These are phyloP conservation scores for Noctua fimbriata DNA, from an alignment of 2,888 invertebrate genomes.

Conservation along the genomic window DNA sequence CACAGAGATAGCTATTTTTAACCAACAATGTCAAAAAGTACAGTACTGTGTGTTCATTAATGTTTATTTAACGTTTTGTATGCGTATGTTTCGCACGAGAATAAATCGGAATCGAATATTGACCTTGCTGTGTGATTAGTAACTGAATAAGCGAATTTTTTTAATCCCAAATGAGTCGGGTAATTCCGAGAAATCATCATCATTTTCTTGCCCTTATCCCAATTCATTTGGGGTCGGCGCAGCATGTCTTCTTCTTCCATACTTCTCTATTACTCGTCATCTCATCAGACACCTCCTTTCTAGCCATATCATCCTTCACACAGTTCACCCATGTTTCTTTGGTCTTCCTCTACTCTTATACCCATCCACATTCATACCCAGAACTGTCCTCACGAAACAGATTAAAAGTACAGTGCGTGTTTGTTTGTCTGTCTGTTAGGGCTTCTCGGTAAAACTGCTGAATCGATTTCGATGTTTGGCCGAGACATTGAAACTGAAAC, in stretches of 20 bases:
- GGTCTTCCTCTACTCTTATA: too few relatives aligned
- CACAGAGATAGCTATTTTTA: constrained; percentile 25
- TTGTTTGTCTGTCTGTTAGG: background rate
- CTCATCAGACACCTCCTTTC: too few relatives aligned
- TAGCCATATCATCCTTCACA: too few relatives aligned
- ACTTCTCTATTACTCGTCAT: too few relatives aligned
- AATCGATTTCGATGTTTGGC: too few relatives aligned
- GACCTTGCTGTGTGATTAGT: background rate
- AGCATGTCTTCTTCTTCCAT: too few relatives aligned
- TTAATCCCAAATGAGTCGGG: background rate
- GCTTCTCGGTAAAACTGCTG: background rate
- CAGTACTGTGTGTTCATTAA: constrained; percentile 5
- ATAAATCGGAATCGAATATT: constrained; percentile 9
- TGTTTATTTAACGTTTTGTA: constrained; percentile 7
- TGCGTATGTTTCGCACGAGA: constrained; percentile 11
- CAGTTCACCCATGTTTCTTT: too few relatives aligned
- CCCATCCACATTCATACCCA: too few relatives aligned
- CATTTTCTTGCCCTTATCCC: too few relatives aligned
- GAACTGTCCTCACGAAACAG: too few relatives aligned
- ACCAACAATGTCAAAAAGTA: constrained; percentile 41
- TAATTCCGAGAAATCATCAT: background rate
- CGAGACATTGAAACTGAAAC: too few relatives aligned
- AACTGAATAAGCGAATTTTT: background rate
- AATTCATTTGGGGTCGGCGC: too few relatives aligned
- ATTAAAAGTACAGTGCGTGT: background rate